A percentile compares a stretch with the other conserved stretches of the same genome.
Conservation (phyloP, 2,888 invertebrate genomes). For the Mactromeris polynyma region DNA sequence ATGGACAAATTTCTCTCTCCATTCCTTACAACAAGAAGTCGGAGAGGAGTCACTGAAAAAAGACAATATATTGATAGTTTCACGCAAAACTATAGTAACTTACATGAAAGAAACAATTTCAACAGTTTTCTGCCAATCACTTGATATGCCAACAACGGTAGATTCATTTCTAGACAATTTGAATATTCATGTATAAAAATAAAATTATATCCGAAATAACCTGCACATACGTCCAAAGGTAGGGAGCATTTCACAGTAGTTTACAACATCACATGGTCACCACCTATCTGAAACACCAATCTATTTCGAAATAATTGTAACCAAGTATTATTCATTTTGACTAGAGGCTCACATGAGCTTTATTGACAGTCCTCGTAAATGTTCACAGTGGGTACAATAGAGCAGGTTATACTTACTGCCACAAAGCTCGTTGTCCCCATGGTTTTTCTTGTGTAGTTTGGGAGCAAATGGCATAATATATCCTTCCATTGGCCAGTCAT, state of each 20-base stretch:
- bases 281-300: too few relatives aligned
- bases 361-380: neutral
- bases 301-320: too few relatives aligned
- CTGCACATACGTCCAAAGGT: too few relatives aligned
- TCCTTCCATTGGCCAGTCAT: constrained; percentile 87
- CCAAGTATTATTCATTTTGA: too few relatives aligned
- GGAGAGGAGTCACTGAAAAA: constrained; percentile 80
- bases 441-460: constrained; percentile 79
- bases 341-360: too few relatives aligned
- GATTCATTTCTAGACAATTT: too few relatives aligned
- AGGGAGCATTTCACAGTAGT: too few relatives aligned
- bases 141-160: neutral
- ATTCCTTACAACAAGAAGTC: constrained; percentile 85
- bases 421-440: constrained; percentile 59
- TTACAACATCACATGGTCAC: too few relatives aligned
- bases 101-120: too few relatives aligned
- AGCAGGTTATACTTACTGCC: constrained; percentile 74
- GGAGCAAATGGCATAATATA: constrained; percentile 86
- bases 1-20: constrained; percentile 82
- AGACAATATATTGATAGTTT: neutral
- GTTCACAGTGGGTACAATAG: too few relatives aligned
- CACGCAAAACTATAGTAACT: neutral
- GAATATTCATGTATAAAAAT: too few relatives aligned
- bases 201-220: too few relatives aligned
- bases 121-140: neutral